Evolutionary conservation across 2,888 invertebrate genomes (phyloP), one percentile per base, ranked within the genome.

Genomic region (Ctena decussata): DNA sequence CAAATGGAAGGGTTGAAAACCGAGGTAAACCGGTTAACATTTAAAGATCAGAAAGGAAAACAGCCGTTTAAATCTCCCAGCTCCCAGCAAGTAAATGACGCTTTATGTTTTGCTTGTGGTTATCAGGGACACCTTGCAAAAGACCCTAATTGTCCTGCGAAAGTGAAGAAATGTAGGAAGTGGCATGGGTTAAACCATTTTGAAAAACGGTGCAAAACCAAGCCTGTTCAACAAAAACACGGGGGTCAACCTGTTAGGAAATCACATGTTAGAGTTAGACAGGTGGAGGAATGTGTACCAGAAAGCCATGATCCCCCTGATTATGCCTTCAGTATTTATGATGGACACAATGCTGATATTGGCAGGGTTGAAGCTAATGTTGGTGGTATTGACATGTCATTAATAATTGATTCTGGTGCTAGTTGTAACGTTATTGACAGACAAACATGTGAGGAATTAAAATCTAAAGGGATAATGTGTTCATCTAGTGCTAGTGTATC

Each of bases 101-200:
- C 5, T 39, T n/a, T 12, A 21, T 82, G 85, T 69, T 85, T 53
- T 41, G 46, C 77, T 8, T 82, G 77, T 78, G 73, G 70, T 21
- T n/a, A 24, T 44, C 18, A n/a, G 18, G 76, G 79, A 24, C 79
- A 85, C 70, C 60, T 73, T 35, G 69, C 49, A 15, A 77, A 35
- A 32, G 44, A 76, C 27, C 37, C n/a, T 0, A 74, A 70, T 1
- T 80, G 77, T 60, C 75, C 70, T 6, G 77, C 80, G 32, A 84
- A 44, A 30, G 41, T 49, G 3, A 76, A 44, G 49, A 53, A 74
- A 46, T 86, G 86, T 46, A 32, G 73, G 15, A 65, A 70, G 37
- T 11, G 74, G n/a, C n/a, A n/a, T n/a, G n/a, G n/a, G n/a, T n/a
- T n/a, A n/a, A 41, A 76, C 32, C 80, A 82, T 76, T 82, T 80